phyloP scores from a whole-genome alignment of 2,113 vertebrate genomes.

The Brachionichthys hirsutus region DNA sequence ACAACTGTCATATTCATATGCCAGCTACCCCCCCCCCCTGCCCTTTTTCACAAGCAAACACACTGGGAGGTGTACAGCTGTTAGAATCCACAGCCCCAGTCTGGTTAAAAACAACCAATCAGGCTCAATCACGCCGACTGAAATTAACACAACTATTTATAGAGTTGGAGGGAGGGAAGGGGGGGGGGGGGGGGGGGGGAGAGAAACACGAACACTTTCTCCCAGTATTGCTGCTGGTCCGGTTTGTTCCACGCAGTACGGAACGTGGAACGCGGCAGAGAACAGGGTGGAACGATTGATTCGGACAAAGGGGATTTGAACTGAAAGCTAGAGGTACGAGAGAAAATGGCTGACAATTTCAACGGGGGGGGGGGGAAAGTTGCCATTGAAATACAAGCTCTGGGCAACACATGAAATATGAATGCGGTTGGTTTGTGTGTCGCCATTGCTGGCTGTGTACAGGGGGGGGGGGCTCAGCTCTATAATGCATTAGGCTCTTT shows the following conservation, averaged over 20 bases:
- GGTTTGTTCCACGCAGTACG: conserved; percentile 70
- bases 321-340: conserved; percentile 27
- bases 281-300: conserved; percentile 28
- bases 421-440: conserved; percentile 44
- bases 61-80: conserved; percentile 62
- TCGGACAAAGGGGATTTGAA: conserved; percentile 41
- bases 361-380: conserved; percentile 55
- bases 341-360: conserved; percentile 43
- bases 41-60: conserved; percentile 12
- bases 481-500: conserved; percentile 70
- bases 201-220: conserved; percentile 43
- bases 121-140: conserved; percentile 69
- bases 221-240: conserved; percentile 45
- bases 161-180: conserved; percentile 57
- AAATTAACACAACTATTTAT: conserved; percentile 79
- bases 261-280: conserved; percentile 26
- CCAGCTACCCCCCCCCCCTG: not conserved
- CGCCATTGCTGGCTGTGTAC: conserved; percentile 51
- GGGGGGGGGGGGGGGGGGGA: conserved; percentile 20
- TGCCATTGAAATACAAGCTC: conserved; percentile 60
- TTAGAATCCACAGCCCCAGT: conserved; percentile 71
- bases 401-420: conserved; percentile 65
- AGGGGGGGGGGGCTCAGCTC: conserved; percentile 61
- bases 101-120: conserved; percentile 57
- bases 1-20: not conserved